Evolutionary conservation across 1,140 invertebrate species (phyloP), one percentile per base, ranked within the genome.

Genomic region (Idris sp.): DNA sequence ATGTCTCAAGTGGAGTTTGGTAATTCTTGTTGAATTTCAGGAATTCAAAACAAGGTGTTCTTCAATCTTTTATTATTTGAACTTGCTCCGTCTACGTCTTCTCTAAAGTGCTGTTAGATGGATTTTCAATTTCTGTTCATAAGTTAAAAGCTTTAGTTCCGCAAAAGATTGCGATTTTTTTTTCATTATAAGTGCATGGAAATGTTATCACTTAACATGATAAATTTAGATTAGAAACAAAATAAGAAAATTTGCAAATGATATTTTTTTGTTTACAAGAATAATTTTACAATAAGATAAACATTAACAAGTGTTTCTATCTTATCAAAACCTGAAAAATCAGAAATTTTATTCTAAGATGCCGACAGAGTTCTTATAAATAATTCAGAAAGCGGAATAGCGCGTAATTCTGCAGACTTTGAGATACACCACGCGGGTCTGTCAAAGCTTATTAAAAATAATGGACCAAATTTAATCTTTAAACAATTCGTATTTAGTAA

Each of bases 361-460:
- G 14, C 11, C 4, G 1, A 11, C 10, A 13, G 41, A 11, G 15
- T 2, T 13, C 38, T 69, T 69, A 69, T 69, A 69, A 69, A 69
- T 69, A 69, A 69, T 69, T 69, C 65, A 69, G 36, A 59, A 59
- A 59, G 38, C 48, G 16, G 65, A 44, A 59, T 53, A 36, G 33
- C 43, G 46, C 38, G 33, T 59, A 44, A 69, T 59, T 69, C 44
- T 51, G n/a, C n/a, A n/a, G n/a, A 58, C 53, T 58, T 68, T 58
- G 44, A 59, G 51, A 68, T 59, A 10, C n/a, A 9, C 35, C 28
- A 18, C 43, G 0, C n/a, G n/a, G n/a, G n/a, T n/a, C 15, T 51
- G 43, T 68, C 44, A 36, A 59, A 68, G 53, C 53, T 67, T 56
- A 59, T 69, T 69, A 53, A 69, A 69, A 59, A 59, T 51, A 53